Conservation (phyloP, 2,113 vertebrate genomes). For the Atrichornis clamosus region DNA sequence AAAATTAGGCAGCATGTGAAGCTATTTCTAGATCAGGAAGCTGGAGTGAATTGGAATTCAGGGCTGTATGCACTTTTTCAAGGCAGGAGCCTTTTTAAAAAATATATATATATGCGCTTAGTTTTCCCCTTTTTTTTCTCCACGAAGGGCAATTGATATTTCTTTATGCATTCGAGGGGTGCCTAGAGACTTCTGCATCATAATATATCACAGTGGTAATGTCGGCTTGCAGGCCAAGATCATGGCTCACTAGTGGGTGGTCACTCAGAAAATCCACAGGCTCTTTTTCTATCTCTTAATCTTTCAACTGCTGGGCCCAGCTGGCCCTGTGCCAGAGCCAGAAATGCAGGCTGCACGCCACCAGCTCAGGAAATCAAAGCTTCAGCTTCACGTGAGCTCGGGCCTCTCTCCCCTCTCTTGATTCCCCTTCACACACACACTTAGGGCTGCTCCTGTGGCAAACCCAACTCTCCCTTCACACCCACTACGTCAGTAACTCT, state of each 20-base stretch:
- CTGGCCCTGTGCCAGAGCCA: neutral
- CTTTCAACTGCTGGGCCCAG: conserved; percentile 12
- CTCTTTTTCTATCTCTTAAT: conserved; percentile 30
- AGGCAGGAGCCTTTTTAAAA: neutral
- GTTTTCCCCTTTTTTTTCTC: neutral
- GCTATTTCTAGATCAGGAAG: conserved; percentile 45
- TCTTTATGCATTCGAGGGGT: neutral
- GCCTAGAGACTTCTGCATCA: conserved; percentile 9
- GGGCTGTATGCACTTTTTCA: conserved; percentile 8
- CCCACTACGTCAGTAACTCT: neutral
- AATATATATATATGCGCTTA: neutral
- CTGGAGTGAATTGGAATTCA: conserved; percentile 23
- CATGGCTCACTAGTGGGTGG: conserved; percentile 39
- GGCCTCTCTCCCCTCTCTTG: neutral
- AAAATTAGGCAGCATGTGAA: conserved; percentile 62
- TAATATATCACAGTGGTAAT: conserved; percentile 8
- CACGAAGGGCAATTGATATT: neutral
- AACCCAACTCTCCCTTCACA: neutral
- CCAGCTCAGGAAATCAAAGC: conserved; percentile 44
- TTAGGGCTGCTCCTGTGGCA: neutral
- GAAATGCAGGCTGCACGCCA: conserved; percentile 11
- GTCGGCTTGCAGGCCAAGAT: neutral
- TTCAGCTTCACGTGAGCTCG: neutral
- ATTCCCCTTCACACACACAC: neutral
- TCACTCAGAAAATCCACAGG: conserved; percentile 47